Conservation (phyloP, 2,797 vertebrate species). For the Liparis tanakae region DNA sequence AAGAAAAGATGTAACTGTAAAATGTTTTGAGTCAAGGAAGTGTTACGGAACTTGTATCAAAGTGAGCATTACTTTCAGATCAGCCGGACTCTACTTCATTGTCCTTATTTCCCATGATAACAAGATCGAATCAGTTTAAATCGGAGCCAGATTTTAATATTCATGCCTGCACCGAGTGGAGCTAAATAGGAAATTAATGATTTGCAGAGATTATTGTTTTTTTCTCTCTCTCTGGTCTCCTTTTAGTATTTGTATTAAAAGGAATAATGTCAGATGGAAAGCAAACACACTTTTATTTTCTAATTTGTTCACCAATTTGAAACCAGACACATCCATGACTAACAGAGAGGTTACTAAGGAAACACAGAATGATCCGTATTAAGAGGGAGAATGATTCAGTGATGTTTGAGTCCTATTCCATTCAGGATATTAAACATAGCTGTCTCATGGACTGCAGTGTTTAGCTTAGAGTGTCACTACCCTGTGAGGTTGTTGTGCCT, state of each 20-base stretch:
- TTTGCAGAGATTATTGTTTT: conserved; percentile 33
- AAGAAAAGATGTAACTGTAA: not conserved
- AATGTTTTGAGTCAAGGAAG: not conserved
- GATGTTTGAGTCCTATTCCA: conserved; percentile 23
- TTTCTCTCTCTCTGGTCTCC: conserved; percentile 13
- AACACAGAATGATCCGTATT: conserved; percentile 26
- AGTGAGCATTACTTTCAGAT: not conserved
- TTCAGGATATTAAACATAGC: conserved; percentile 28
- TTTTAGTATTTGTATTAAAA: conserved; percentile 27
- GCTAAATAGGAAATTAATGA: conserved; percentile 52
- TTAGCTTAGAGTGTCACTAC: conserved; percentile 50
- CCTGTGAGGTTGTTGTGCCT: conserved; percentile 60
- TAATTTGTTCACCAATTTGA: conserved; percentile 41
- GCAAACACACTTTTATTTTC: conserved; percentile 7
- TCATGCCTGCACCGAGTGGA: conserved; percentile 10
- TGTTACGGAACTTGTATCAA: not conserved
- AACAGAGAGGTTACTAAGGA: conserved; percentile 34
- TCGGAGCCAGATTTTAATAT: conserved; percentile 32
- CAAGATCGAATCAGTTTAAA: conserved; percentile 6
- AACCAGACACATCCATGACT: conserved; percentile 15
- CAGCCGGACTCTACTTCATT: not conserved
- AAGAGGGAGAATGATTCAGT: conserved; percentile 27
- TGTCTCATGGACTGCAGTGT: conserved; percentile 48
- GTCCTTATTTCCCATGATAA: not conserved
- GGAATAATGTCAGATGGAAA: conserved; percentile 16